Base-by-base conservation (phyloP, 2,888 invertebrate species). In the Drosophila merina region DNA sequence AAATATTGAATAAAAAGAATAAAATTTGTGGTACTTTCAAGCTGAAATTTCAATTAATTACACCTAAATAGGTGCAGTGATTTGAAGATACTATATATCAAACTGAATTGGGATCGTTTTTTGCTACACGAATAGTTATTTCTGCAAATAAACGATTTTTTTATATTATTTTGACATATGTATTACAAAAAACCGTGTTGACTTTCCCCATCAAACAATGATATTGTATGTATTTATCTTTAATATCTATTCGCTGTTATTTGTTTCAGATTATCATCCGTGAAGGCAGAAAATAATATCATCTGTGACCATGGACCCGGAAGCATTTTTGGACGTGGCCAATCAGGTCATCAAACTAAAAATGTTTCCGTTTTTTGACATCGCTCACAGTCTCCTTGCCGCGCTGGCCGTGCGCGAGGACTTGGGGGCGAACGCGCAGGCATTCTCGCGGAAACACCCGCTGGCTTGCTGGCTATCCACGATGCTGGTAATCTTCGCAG, bases 351-450 rank as follows among this genome's bases (percentile, higher is more conserved):
- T 98, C 88, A 98, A 99, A 93, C 93, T 99, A 86, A 98, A 99
- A 94, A 99, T 99, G 99, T 99, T 96, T 92, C 99, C 99, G 58
- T 99, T 98, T 93, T 99, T 99, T 93, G 99, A 99, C 92, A 96
- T 99, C 89, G 99, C 99, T 84, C 98, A 99, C 93, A 98, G 97
- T 92, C 94, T 97, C 88, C 93, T 99, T 85, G 98, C 97, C 93
- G 98, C 98, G 90, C 93, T 99, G 88, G 96, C 86, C 72, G 98
- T 99, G 79, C 94, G 98, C 89, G 99, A 99, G 92, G 99, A 99
- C 93, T 94, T 98, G 90, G 97, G 97, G 88, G 93, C 95, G 91
- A 97, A 97, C 73, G 96, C 97, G 9, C 96, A 96, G 90, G 93
- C 95, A 58, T 99, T 99, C 92, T 98, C 98, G 45, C 94, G 99